A percentile compares a stretch with the other conserved stretches of the same genome.
Evolutionary conservation across 2,113 vertebrate genomes (phyloP).

Genomic region (Pachypanchax playfairii): DNA sequence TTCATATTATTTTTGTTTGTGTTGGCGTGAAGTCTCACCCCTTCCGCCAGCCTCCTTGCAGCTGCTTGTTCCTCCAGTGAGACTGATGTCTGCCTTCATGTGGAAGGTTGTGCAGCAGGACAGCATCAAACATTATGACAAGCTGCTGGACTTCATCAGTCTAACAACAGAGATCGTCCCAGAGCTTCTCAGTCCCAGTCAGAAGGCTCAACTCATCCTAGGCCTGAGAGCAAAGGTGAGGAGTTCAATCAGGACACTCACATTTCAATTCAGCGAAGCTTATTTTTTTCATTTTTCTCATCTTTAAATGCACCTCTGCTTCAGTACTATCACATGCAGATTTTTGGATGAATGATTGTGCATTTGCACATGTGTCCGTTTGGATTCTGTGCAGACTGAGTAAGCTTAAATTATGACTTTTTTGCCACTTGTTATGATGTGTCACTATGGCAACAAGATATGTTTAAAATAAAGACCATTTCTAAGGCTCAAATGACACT

Average conservation of each 20-base stretch:
- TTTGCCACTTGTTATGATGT: too few species aligned
- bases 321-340: too few species aligned
- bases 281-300: too few species aligned
- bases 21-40: slow-evolving; percentile 12
- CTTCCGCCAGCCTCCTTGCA: slow-evolving; percentile 56
- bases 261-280: too few species aligned
- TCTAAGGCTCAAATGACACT: too few species aligned
- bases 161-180: slow-evolving; percentile 70
- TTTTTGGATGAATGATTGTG: too few species aligned
- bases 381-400: too few species aligned
- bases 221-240: slow-evolving; percentile 81
- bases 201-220: slow-evolving; percentile 76
- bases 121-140: slow-evolving; percentile 72
- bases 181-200: slow-evolving; percentile 72
- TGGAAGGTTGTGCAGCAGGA: slow-evolving; percentile 68
- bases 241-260: not conserved
- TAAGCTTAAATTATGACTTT: too few species aligned
- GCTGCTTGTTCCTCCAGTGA: slow-evolving; percentile 66
- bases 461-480: too few species aligned
- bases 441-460: too few species aligned
- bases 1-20: not conserved
- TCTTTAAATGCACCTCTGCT: too few species aligned
- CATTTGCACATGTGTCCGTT: too few species aligned
- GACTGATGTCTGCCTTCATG: slow-evolving; percentile 71
- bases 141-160: slow-evolving; percentile 75